A percentile compares a stretch with the other conserved stretches of the same genome.
Conservation (phyloP, 1,140 invertebrate species). For the Onthophagus taurus region DNA sequence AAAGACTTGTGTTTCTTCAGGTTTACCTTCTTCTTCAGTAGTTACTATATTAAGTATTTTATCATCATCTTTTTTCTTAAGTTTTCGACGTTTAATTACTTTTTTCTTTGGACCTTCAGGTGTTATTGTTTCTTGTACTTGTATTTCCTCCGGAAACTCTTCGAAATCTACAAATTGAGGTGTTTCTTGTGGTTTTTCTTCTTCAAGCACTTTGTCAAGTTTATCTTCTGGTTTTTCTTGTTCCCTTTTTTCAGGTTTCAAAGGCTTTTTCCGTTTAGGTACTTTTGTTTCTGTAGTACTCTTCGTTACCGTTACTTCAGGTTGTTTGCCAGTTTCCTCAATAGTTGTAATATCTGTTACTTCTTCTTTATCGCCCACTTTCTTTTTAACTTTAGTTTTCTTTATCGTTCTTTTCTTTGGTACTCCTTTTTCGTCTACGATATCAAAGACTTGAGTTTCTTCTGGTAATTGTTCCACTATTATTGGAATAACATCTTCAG, state of each 20-base stretch:
- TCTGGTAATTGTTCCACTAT: slow-evolving; percentile 36
- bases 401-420: slow-evolving; percentile 9
- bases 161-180: slow-evolving; percentile 18
- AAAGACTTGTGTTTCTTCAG: slow-evolving; percentile 16
- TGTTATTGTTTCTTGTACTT: slow-evolving; percentile 28
- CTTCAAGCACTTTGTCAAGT: slow-evolving; percentile 22
- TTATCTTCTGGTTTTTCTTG: slow-evolving; percentile 12
- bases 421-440: slow-evolving; percentile 21
- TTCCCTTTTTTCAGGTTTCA: slow-evolving; percentile 12
- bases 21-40: slow-evolving; percentile 18
- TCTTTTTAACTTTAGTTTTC: slow-evolving; percentile 27
- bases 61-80: slow-evolving; percentile 26
- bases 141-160: slow-evolving; percentile 19
- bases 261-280: slow-evolving; percentile 17
- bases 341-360: slow-evolving; percentile 31
- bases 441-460: slow-evolving; percentile 38
- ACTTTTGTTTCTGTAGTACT: slow-evolving; percentile 28
- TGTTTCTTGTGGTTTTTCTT: slow-evolving; percentile 27
- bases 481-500: slow-evolving; percentile 12
- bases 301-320: slow-evolving; percentile 34
- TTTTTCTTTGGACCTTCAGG: slow-evolving; percentile 22
- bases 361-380: slow-evolving; percentile 21
- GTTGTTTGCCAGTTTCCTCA: slow-evolving; percentile 32
- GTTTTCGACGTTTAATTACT: slow-evolving; percentile 23
- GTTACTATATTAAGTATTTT: slow-evolving; percentile 24